Conservation (phyloP, 2,888 invertebrate species). For the Trisateles emortualis region DNA sequence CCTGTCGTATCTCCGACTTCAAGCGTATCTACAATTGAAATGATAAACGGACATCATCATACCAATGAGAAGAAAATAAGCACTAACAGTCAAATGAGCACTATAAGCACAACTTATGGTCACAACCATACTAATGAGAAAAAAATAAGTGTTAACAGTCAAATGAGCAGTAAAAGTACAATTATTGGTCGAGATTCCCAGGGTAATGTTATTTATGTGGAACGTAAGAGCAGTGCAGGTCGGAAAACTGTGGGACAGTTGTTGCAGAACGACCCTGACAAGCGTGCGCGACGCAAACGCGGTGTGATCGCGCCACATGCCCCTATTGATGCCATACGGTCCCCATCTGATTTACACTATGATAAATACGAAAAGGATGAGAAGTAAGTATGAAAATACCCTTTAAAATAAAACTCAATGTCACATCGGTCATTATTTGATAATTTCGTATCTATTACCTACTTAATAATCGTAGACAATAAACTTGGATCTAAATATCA, state of each 20-base stretch:
- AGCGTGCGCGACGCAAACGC: slow-evolving; percentile 67
- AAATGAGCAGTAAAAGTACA: slow-evolving; percentile 68
- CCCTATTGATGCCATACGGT: slow-evolving; percentile 71
- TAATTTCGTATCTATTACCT: neutral
- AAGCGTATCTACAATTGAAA: slow-evolving; percentile 57
- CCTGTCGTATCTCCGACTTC: slow-evolving; percentile 20
- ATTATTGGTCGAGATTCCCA: slow-evolving; percentile 64
- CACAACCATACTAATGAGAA: slow-evolving; percentile 14
- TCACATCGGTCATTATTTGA: neutral
- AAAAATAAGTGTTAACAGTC: slow-evolving; percentile 67
- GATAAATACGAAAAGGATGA: slow-evolving; percentile 86
- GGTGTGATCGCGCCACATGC: slow-evolving; percentile 86
- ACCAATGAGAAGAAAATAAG: neutral
- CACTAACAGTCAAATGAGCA: neutral
- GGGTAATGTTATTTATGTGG: slow-evolving; percentile 50
- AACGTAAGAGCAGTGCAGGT: slow-evolving; percentile 68
- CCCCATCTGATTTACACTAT: slow-evolving; percentile 77
- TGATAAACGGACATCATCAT: slow-evolving; percentile 40
- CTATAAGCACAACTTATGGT: slow-evolving; percentile 60
- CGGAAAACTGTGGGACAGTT: slow-evolving; percentile 74
- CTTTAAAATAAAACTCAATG: neutral
- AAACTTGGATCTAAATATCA: neutral
- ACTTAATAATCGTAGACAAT: neutral
- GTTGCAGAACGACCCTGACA: slow-evolving; percentile 62
- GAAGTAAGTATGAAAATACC: slow-evolving; percentile 68